Percentiles rank a stretch among this genome's conserved stretches.
phyloP scores from a whole-genome alignment of 2,888 invertebrate genomes.

The Vanessa cardui region DNA sequence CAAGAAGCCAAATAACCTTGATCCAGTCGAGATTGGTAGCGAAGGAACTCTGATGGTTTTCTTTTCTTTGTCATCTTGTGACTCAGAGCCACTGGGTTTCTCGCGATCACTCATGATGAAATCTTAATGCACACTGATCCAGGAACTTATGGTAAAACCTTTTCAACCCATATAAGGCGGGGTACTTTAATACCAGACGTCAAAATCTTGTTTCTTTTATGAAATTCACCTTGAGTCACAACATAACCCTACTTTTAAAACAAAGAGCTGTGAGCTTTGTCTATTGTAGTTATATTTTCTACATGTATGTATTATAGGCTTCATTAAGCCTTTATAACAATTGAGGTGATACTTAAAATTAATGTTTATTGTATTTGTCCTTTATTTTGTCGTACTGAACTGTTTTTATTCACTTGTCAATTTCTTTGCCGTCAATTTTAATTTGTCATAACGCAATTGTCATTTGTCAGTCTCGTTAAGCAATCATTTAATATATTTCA shows the following conservation, averaged over 20 bases:
- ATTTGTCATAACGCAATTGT: background rate
- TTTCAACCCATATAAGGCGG: slow-evolving; percentile 68
- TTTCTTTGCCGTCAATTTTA: slow-evolving; percentile 49
- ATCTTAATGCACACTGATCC: slow-evolving; percentile 52
- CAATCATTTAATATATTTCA: no score
- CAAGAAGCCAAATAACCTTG: slow-evolving; percentile 53
- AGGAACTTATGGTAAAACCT: slow-evolving; percentile 48
- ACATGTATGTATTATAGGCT: slow-evolving; percentile 9
- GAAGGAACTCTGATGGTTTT: slow-evolving; percentile 54
- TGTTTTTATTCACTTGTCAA: slow-evolving; percentile 75
- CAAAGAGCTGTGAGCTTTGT: slow-evolving; percentile 41
- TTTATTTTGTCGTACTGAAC: slow-evolving; percentile 43
- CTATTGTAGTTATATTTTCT: background rate
- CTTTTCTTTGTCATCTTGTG: slow-evolving; percentile 57
- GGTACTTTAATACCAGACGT: slow-evolving; percentile 54
- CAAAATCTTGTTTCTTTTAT: slow-evolving; percentile 61
- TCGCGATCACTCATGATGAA: slow-evolving; percentile 70
- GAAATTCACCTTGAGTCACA: slow-evolving; percentile 61
- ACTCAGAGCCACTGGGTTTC: slow-evolving; percentile 58
- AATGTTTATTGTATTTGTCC: slow-evolving; percentile 16
- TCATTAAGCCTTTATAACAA: slow-evolving; percentile 19
- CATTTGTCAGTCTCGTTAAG: background rate
- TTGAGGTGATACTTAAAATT: slow-evolving; percentile 1
- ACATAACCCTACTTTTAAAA: slow-evolving; percentile 66
- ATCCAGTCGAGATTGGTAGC: slow-evolving; percentile 65